Conservation (phyloP, 2,797 vertebrate species). For the Vireo griseus region DNA sequence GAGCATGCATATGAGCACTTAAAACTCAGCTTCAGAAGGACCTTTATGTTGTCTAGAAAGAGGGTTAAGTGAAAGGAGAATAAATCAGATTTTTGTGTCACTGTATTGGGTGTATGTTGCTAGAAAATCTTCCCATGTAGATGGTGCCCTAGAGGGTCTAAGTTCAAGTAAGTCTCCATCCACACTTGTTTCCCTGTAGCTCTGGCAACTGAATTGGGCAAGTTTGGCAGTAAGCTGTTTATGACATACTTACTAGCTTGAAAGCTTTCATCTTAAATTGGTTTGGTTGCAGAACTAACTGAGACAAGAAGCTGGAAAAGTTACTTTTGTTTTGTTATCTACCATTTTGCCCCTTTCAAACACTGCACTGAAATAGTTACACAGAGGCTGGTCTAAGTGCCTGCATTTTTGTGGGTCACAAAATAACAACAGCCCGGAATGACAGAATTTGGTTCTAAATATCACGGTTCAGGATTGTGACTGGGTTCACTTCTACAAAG, state of each 20-base stretch:
- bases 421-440: not conserved
- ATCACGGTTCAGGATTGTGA: not conserved
- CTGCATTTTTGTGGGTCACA: not conserved
- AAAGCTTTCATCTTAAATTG: not conserved
- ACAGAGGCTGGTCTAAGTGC: not conserved
- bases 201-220: fast-evolving
- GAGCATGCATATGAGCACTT: not conserved
- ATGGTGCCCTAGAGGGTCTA: not conserved
- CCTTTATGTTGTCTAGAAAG: not conserved
- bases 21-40: not conserved
- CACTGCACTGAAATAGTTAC: not conserved
- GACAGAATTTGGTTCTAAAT: not conserved
- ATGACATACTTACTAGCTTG: not conserved
- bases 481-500: not conserved
- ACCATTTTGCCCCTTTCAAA: not conserved
- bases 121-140: not conserved
- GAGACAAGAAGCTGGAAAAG: not conserved
- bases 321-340: not conserved
- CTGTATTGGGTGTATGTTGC: not conserved
- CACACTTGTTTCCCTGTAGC: not conserved
- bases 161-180: not conserved
- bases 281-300: not conserved
- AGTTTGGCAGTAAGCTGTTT: not conserved
- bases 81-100: not conserved
- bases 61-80: not conserved